Percentiles rank a stretch among this genome's conserved stretches.
Conservation (phyloP, 2,888 invertebrate genomes). For the Drosophila recens region DNA sequence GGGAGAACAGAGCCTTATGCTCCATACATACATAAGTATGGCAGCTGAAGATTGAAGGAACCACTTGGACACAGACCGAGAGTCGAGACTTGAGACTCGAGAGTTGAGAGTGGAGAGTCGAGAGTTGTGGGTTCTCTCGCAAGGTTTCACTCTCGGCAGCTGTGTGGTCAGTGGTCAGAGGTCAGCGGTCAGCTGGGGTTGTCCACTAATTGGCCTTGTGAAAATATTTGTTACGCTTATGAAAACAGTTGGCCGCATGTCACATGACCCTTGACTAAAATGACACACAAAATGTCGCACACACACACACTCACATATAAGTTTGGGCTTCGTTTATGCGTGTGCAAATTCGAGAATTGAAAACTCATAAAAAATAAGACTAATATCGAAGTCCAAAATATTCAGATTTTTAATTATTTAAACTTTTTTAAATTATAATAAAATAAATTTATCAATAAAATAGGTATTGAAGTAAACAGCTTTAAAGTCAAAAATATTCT, state of each 20-base stretch:
- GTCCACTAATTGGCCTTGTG: conserved; percentile 78
- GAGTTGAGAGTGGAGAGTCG: not conserved
- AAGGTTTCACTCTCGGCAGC: conserved; percentile 61
- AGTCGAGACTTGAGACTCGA: not conserved
- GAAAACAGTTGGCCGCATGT: conserved; percentile 74
- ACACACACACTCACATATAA: conserved; percentile 12
- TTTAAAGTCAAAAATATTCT: too few relatives aligned
- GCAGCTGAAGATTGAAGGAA: conserved; percentile 39
- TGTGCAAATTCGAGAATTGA: conserved; percentile 2
- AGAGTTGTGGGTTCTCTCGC: conserved; percentile 27
- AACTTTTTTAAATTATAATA: too few relatives aligned
- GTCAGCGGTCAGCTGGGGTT: conserved; percentile 67
- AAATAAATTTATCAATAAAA: too few relatives aligned
- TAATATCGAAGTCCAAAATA: too few relatives aligned
- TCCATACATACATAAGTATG: conserved; percentile 42
- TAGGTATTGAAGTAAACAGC: too few relatives aligned
- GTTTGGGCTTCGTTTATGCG: conserved; percentile 37
- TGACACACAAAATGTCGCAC: conserved; percentile 58
- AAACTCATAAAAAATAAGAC: not conserved
- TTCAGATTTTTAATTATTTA: too few relatives aligned
- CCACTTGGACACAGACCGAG: conserved; percentile 25
- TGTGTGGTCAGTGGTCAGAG: conserved; percentile 62
- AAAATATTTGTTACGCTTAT: conserved; percentile 79
- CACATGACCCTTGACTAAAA: conserved; percentile 78
- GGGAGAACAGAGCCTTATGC: conserved; percentile 3